These are phyloP conservation scores for Oenanthe oenanthe DNA, from an alignment of 2,113 vertebrate genomes.

Conservation along the genomic window DNA sequence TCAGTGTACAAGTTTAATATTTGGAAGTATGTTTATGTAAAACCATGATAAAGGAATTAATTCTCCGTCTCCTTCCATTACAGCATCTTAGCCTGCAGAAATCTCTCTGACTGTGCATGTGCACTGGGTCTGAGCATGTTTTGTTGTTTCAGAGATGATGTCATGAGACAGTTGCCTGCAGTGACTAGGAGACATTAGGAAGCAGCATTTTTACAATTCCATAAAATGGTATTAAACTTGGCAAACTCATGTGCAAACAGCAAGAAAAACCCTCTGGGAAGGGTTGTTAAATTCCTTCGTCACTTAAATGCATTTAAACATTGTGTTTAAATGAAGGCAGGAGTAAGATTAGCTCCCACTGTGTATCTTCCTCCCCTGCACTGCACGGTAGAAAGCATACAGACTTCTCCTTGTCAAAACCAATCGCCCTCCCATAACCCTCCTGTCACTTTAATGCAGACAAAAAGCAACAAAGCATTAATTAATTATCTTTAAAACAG, in stretches of 20 bases:
- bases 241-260: slow-evolving; percentile 33
- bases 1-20: not conserved
- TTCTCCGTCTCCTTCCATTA: not conserved
- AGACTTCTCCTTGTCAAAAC: slow-evolving; percentile 64
- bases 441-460: slow-evolving; percentile 63
- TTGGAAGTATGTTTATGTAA: not conserved
- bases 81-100: not conserved
- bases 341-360: slow-evolving; percentile 48
- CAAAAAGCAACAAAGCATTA: slow-evolving; percentile 65
- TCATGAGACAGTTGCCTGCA: slow-evolving; percentile 19
- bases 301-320: slow-evolving; percentile 59
- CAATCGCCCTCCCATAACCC: slow-evolving; percentile 56
- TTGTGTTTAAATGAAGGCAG: slow-evolving; percentile 56
- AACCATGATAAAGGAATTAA: not conserved
- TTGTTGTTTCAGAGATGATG: not conserved
- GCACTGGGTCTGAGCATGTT: not conserved
- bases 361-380: slow-evolving; percentile 37
- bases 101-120: not conserved
- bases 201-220: slow-evolving; percentile 38
- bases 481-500: slow-evolving; percentile 61
- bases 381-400: slow-evolving; percentile 1
- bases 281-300: slow-evolving; percentile 54
- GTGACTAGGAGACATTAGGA: slow-evolving; percentile 1
- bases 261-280: slow-evolving; percentile 42
- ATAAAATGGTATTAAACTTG: slow-evolving; percentile 47